These are phyloP conservation scores for Digitonthophagus gazella DNA, from an alignment of 2,888 invertebrate genomes.

Conservation along the genomic window DNA sequence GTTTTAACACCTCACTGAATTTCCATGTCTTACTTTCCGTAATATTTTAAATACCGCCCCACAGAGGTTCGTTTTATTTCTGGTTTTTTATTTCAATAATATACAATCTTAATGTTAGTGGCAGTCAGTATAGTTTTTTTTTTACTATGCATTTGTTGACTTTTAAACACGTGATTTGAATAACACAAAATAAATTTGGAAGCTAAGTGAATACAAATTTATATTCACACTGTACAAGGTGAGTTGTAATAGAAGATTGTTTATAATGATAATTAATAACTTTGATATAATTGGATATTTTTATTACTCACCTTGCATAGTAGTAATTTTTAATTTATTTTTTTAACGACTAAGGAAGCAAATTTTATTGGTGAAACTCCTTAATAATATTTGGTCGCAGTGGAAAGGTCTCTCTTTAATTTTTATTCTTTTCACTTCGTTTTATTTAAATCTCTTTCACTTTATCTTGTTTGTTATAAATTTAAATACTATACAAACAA, in stretches of 20 bases:
- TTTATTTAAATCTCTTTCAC: background rate
- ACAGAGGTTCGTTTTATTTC: background rate
- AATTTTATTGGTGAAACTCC: conserved; percentile 39
- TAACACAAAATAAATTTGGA: background rate
- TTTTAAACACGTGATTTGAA: conserved; percentile 13
- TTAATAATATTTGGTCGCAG: conserved; percentile 51
- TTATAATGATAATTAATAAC: no score
- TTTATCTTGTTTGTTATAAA: background rate
- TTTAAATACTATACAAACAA: background rate
- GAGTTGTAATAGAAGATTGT: no score
- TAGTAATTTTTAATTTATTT: conserved; percentile 21
- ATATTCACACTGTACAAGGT: background rate
- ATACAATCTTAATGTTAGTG: conserved; percentile 26
- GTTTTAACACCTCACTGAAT: background rate
- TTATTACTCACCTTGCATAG: background rate
- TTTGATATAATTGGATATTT: conserved; percentile 1
- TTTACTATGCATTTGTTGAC: conserved; percentile 13
- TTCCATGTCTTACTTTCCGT: background rate
- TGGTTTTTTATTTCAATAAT: conserved; percentile 9
- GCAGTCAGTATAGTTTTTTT: conserved; percentile 30
- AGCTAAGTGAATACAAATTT: no score
- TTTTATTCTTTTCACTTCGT: conserved; percentile 17
- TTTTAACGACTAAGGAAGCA: conserved; percentile 27
- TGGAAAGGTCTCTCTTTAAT: conserved; percentile 36
- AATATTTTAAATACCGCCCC: conserved; percentile 3